These are phyloP conservation scores for Samia ricini DNA, from an alignment of 1,140 invertebrate genomes.

Conservation along the genomic window DNA sequence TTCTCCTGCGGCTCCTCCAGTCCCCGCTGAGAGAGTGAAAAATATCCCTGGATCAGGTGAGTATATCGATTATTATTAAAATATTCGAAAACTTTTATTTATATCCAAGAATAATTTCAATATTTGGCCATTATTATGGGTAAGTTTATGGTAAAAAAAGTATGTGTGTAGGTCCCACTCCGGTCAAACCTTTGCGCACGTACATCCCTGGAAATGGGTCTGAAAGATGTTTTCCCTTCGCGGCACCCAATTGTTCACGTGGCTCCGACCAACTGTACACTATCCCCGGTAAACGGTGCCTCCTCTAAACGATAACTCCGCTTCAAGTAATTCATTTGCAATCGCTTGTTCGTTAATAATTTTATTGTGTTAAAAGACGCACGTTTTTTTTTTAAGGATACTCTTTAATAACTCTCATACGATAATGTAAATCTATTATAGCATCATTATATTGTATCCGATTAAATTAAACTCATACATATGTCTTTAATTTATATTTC, in stretches of 20 bases:
- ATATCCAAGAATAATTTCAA: too few relatives aligned
- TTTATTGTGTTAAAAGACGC: conserved; percentile 23
- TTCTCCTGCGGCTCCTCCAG: conserved; percentile 80
- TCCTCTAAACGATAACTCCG: conserved; percentile 40
- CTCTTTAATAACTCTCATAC: neutral
- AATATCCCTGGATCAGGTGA: conserved; percentile 71
- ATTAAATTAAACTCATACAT: neutral
- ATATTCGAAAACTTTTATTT: neutral
- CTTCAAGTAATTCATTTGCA: conserved; percentile 58
- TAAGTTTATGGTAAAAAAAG: conserved; percentile 32
- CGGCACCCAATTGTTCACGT: conserved; percentile 67
- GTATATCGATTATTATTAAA: too few relatives aligned
- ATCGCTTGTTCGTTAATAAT: conserved; percentile 40
- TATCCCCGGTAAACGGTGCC: conserved; percentile 75
- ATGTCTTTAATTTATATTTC: too few relatives aligned
- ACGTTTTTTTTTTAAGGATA: conserved; percentile 14
- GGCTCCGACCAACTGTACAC: conserved; percentile 79
- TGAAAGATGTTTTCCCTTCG: conserved; percentile 80
- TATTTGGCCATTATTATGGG: too few relatives aligned
- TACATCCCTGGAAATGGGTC: conserved; percentile 75
- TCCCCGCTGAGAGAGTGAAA: conserved; percentile 79
- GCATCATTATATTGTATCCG: too few relatives aligned
- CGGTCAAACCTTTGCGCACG: conserved; percentile 81
- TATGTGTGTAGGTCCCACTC: conserved; percentile 74
- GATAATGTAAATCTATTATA: too few relatives aligned